Conservation (phyloP, 2,888 invertebrate genomes). For the Dolomedes plantarius region DNA sequence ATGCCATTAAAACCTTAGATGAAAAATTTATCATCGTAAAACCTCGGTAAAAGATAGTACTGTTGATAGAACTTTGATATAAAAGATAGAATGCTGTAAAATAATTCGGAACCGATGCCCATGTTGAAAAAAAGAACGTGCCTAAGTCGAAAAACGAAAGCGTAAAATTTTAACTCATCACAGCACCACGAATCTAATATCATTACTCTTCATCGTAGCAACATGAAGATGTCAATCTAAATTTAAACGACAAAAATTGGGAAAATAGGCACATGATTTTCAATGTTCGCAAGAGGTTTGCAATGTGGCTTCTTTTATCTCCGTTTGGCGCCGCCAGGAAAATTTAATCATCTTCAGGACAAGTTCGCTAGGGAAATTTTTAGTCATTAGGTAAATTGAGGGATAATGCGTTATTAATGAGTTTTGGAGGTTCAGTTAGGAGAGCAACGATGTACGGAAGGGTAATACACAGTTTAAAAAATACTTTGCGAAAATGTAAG, state of each 20-base stretch:
- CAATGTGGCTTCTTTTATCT: slow-evolving; percentile 17
- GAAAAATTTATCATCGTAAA: too few species aligned
- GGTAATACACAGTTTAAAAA: slow-evolving; percentile 43
- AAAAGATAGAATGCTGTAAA: too few species aligned
- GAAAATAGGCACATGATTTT: neutral
- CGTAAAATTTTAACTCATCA: neutral
- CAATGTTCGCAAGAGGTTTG: slow-evolving; percentile 4
- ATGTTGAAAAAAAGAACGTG: too few species aligned
- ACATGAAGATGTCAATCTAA: slow-evolving; percentile 9
- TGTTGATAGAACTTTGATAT: too few species aligned
- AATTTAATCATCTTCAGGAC: neutral
- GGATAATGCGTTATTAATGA: slow-evolving; percentile 63
- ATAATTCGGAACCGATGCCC: too few species aligned
- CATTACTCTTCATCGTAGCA: neutral
- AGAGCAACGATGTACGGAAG: neutral
- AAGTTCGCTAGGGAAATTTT: slow-evolving; percentile 33
- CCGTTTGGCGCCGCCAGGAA: slow-evolving; percentile 9
- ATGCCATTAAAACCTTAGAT: too few species aligned
- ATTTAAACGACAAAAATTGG: neutral
- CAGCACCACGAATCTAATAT: neutral
- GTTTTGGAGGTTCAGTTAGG: slow-evolving; percentile 35
- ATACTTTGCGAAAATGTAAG: slow-evolving; percentile 44
- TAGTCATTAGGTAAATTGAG: slow-evolving; percentile 62
- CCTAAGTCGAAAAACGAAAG: neutral
- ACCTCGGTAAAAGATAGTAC: too few species aligned